Conservation (phyloP, 2,888 invertebrate genomes). For the Caenorhabditis uteleia region DNA sequence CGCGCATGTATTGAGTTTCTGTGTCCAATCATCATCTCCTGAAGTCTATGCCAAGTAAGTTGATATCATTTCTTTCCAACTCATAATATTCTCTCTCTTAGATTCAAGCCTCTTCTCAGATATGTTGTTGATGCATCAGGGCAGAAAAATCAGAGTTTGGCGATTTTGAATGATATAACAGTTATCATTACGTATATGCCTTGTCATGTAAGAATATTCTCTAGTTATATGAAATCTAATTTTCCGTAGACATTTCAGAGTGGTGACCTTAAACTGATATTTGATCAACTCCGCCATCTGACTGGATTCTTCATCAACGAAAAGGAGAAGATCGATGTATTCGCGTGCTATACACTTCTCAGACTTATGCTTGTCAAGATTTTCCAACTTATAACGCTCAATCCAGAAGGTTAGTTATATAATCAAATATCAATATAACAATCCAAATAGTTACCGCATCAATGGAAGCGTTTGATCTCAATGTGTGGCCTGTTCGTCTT, state of each 20-base stretch:
- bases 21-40: slow-evolving; percentile 5
- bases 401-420: background rate
- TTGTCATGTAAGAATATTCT: background rate
- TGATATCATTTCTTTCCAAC: no score
- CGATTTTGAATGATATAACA: background rate
- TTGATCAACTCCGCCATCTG: slow-evolving; percentile 11
- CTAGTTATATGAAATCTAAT: background rate
- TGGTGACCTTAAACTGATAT: slow-evolving; percentile 8
- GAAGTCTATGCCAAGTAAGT: slow-evolving; percentile 8
- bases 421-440: background rate
- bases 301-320: slow-evolving; percentile 8
- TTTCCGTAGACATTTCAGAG: background rate
- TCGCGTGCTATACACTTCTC: background rate
- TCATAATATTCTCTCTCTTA: no score
- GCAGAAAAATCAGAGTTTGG: background rate
- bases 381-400: background rate
- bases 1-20: slow-evolving; percentile 13
- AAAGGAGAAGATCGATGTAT: slow-evolving; percentile 11
- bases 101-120: slow-evolving; percentile 15
- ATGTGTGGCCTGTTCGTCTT: slow-evolving; percentile 21
- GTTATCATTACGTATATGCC: background rate
- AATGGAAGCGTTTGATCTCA: slow-evolving; percentile 6
- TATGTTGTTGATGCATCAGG: background rate
- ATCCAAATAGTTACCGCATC: background rate
- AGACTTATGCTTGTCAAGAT: background rate